Evolutionary conservation across 2,113 vertebrate genomes (phyloP), one percentile per base, ranked within the genome.

Genomic region (Leucopsar rothschildi): DNA sequence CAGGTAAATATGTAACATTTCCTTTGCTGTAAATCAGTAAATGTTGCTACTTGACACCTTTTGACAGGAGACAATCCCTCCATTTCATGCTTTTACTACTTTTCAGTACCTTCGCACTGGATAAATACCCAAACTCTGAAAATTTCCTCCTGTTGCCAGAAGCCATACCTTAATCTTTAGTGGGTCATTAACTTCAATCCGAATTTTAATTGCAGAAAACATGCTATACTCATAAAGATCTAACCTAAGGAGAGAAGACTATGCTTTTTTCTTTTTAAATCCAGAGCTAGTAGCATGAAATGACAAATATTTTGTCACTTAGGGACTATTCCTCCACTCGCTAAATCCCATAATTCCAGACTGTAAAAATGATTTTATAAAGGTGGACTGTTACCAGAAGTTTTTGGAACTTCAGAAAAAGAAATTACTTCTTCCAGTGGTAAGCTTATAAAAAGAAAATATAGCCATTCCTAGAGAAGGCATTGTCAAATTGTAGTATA

Each of bases 121-220:
- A 84, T 57, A 78, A 81, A 49, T 31, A 5, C 11, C 15, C 60
- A 61, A n/a, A 79, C 40, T 60, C 25, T 57, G 45, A 42, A 59
- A 79, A 76, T 52, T 91, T n/a, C 33, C 59, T 31, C 56, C 27
- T 69, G 27, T 29, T 82, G n/a, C n/a, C 31, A 88, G 49, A 12
- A 88, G 12, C 10, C 3, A 0, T 27, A 42, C 61, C 57, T 80
- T 28, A 68, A 72, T 57, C 31, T 88, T 92, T 56, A 86, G 57
- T 76, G 31, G 10, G 11, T 47, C 12, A 24, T 82, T 90, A 79
- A 72, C 53, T 80, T 88, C 66, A 64, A 37, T 71, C 11, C 21
- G 83, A 82, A 64, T 39, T 76, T 45, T 76, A 95, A 79, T 69
- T 82, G 53, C 35, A 60, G 82, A 78, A 94, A 85, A 50, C 10